These are phyloP conservation scores for Dicycla oo DNA, from an alignment of 2,888 invertebrate species.

Conservation along the genomic window DNA sequence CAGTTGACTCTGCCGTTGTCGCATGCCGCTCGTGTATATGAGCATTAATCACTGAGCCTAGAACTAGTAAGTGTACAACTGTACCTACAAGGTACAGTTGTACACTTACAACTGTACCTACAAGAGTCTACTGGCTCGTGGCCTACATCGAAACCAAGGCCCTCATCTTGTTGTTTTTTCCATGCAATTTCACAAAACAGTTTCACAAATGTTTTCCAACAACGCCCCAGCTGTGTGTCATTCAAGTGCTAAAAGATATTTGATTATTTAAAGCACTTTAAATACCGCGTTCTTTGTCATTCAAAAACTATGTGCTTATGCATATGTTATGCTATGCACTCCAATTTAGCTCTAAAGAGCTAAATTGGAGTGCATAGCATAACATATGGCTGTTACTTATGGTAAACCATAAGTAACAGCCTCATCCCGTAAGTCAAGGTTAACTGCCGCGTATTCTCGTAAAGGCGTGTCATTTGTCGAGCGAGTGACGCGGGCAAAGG, in stretches of 20 bases:
- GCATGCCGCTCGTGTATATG: too few relatives aligned
- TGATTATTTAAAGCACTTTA: too few relatives aligned
- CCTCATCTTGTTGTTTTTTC: not conserved
- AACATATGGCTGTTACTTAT: too few relatives aligned
- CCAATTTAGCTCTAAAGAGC: constrained; percentile 17
- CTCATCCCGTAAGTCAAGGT: constrained; percentile 40
- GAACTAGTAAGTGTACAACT: not conserved
- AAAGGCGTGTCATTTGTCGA: constrained; percentile 42
- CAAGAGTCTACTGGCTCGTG: not conserved
- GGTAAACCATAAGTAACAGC: constrained; percentile 28
- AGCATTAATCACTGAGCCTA: too few relatives aligned
- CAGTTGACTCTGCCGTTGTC: too few relatives aligned
- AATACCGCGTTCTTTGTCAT: too few relatives aligned
- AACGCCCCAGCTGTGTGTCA: not conserved
- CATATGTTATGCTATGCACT: constrained; percentile 12
- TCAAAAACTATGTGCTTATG: too few relatives aligned
- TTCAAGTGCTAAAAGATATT: not conserved
- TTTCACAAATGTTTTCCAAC: not conserved
- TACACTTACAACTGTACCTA: not conserved
- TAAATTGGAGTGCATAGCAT: too few relatives aligned
- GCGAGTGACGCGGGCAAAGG: constrained; percentile 35
- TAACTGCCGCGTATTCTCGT: constrained; percentile 18
- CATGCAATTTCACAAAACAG: not conserved
- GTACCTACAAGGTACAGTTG: not conserved
- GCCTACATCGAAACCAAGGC: not conserved